Conservation (phyloP, 2,888 invertebrate species). For the Drosophila quasianomalipes region DNA sequence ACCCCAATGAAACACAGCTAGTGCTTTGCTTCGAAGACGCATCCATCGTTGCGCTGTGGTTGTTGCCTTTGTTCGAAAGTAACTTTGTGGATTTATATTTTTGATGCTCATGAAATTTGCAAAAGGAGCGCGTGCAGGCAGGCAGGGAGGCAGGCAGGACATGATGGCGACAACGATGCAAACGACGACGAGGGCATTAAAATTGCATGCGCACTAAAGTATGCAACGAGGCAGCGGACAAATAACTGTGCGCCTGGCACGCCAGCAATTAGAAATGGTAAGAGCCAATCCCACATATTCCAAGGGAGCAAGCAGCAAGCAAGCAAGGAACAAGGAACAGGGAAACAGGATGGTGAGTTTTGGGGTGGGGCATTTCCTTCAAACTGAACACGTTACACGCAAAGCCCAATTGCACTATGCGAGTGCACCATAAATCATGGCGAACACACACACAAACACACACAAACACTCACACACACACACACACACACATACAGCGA, state of each 20-base stretch:
- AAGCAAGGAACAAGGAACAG: neutral
- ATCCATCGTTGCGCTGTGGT: neutral
- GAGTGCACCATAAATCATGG: conserved; percentile 64
- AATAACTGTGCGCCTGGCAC: conserved; percentile 40
- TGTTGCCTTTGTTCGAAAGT: conserved; percentile 21
- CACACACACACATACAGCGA: conserved; percentile 6
- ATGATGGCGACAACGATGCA: conserved; percentile 43
- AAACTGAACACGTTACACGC: conserved; percentile 39
- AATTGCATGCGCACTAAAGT: conserved; percentile 75
- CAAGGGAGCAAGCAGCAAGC: neutral
- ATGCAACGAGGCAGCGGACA: conserved; percentile 54
- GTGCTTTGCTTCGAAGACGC: conserved; percentile 29
- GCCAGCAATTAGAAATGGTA: conserved; percentile 46
- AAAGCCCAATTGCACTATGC: conserved; percentile 53
- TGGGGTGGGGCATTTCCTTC: conserved; percentile 15
- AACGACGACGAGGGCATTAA: conserved; percentile 62
- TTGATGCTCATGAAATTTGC: conserved; percentile 67
- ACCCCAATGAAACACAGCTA: conserved; percentile 23
- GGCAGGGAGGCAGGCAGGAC: conserved; percentile 9
- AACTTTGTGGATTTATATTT: conserved; percentile 78
- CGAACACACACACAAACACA: conserved; percentile 13
- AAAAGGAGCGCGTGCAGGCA: conserved; percentile 19
- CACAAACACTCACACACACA: conserved; percentile 9
- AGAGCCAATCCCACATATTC: conserved; percentile 7
- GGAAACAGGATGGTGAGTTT: neutral